Percentiles rank a stretch among this genome's conserved stretches.
Evolutionary conservation across 2,888 invertebrate species (phyloP).

Genomic region (Fragum fragum): DNA sequence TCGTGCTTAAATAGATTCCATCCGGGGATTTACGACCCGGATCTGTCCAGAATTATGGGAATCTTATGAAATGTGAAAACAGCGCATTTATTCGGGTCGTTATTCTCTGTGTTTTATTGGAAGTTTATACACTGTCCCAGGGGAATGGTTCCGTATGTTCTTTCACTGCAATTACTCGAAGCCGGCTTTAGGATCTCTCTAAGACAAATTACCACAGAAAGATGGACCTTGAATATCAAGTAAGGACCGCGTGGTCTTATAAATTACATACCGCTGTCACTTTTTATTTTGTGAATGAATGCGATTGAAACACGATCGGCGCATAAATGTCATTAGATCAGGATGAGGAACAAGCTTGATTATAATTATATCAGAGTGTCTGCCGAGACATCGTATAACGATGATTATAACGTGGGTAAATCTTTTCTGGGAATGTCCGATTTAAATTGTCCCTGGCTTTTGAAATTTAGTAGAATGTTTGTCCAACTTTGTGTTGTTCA

Average conservation of each 20-base stretch:
- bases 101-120: slow-evolving; percentile 22
- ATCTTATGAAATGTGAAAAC: slow-evolving; percentile 23
- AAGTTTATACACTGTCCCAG: slow-evolving; percentile 30
- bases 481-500: no score
- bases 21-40: slow-evolving; percentile 15
- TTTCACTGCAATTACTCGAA: slow-evolving; percentile 17
- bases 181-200: slow-evolving; percentile 2
- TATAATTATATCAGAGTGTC: not conserved
- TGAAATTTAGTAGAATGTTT: no score
- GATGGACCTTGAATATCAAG: slow-evolving; percentile 26
- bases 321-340: not conserved
- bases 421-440: not conserved
- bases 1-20: slow-evolving; percentile 6
- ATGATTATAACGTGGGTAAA: not conserved
- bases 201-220: slow-evolving; percentile 30
- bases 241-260: not conserved
- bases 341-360: not conserved
- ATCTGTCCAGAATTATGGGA: slow-evolving; percentile 9
- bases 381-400: not conserved
- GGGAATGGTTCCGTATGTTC: slow-evolving; percentile 37
- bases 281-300: not conserved
- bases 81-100: slow-evolving; percentile 27
- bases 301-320: not conserved
- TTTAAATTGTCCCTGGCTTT: not conserved
- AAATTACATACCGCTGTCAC: slow-evolving; percentile 1